Evolutionary conservation across 2,113 vertebrate genomes (phyloP).

Genomic region (Lonchura striata): DNA sequence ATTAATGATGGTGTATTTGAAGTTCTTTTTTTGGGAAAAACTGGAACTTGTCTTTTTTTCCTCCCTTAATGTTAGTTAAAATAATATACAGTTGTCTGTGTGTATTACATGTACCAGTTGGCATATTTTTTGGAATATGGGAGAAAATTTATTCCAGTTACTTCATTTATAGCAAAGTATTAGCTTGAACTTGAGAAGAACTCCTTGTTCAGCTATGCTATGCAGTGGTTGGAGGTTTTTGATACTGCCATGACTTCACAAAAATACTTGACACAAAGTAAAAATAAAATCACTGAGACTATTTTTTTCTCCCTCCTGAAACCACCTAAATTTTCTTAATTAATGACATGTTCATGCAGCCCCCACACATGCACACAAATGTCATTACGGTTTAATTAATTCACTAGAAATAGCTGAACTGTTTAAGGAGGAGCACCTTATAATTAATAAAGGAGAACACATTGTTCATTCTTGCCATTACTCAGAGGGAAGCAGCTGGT

Average conservation of each 20-base stretch:
- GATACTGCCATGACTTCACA: background rate
- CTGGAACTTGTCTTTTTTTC: background rate
- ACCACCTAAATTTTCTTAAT: background rate
- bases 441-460: background rate
- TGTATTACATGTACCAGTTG: background rate
- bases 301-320: background rate
- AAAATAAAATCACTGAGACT: background rate
- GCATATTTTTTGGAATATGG: conserved; percentile 1
- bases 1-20: background rate
- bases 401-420: conserved; percentile 12
- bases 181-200: background rate
- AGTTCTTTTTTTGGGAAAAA: background rate
- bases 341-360: background rate
- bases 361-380: background rate
- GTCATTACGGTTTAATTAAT: background rate
- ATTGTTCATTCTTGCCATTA: background rate
- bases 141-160: background rate
- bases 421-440: background rate
- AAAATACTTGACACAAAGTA: background rate
- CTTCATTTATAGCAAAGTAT: background rate
- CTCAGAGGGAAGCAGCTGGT: background rate
- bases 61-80: background rate
- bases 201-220: background rate
- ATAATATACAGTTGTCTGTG: background rate
- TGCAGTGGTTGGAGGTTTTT: background rate